phyloP scores from a whole-genome alignment of 2,113 vertebrate genomes.

The Tragulus kanchil region DNA sequence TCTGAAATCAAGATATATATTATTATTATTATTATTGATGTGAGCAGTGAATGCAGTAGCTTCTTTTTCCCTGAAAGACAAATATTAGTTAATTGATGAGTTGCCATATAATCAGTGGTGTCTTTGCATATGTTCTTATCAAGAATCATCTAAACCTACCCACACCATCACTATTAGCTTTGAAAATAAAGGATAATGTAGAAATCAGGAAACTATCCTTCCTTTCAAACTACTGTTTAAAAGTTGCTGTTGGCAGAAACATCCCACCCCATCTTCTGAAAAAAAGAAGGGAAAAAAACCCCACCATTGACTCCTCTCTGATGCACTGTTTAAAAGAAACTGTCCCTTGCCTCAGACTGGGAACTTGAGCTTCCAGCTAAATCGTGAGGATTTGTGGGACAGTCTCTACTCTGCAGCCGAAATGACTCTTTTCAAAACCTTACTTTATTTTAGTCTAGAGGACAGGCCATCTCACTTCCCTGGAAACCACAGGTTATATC shows the following conservation, averaged over 20 bases:
- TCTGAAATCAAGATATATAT: background rate
- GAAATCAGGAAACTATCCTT: conserved; percentile 34
- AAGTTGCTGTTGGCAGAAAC: background rate
- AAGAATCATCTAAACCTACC: background rate
- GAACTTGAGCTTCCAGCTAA: background rate
- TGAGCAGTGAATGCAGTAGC: background rate
- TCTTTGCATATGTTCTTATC: background rate
- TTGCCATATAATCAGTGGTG: background rate
- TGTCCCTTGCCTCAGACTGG: background rate
- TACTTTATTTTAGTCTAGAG: background rate
- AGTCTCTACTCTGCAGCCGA: background rate
- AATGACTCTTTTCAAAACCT: background rate
- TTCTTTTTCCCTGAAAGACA: conserved; percentile 45
- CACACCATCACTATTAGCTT: background rate
- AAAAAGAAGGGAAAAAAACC: background rate
- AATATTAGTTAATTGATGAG: background rate
- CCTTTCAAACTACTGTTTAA: conserved; percentile 12
- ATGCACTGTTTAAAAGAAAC: background rate
- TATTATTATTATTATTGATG: background rate
- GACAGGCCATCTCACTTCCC: background rate
- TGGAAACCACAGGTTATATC: background rate
- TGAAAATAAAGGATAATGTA: background rate
- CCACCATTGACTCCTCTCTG: background rate
- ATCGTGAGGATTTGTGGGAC: background rate
- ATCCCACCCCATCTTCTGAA: background rate